Evolutionary conservation across 1,140 invertebrate genomes (phyloP).

Genomic region (Hestina assimilis): DNA sequence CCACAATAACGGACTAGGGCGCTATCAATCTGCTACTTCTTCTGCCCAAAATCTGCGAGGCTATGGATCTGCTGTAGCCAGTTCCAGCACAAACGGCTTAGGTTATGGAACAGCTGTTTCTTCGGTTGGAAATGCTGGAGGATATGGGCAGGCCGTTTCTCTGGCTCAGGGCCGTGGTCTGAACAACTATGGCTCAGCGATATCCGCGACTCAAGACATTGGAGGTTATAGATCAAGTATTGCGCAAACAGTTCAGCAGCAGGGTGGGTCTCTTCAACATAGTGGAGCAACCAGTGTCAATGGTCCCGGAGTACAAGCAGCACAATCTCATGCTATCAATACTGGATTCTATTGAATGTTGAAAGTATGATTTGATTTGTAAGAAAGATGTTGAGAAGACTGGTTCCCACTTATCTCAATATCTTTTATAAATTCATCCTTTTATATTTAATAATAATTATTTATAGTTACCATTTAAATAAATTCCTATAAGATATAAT

Average conservation of each 20-base stretch:
- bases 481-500: neutral
- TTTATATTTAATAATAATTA: neutral
- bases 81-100: conserved; percentile 34
- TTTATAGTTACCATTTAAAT: neutral
- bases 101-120: conserved; percentile 47
- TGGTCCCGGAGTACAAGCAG: conserved; percentile 55
- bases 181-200: conserved; percentile 27
- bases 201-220: conserved; percentile 40
- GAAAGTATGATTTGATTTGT: neutral
- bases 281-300: conserved; percentile 56
- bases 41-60: conserved; percentile 36
- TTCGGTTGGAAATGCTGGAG: conserved; percentile 39
- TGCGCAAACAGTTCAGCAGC: conserved; percentile 48
- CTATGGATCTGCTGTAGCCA: conserved; percentile 37
- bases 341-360: conserved; percentile 45
- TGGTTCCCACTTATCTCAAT: conserved; percentile 44
- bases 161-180: conserved; percentile 33
- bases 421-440: conserved; percentile 29
- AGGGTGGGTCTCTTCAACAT: conserved; percentile 39
- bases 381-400: conserved; percentile 51
- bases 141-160: conserved; percentile 46
- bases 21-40: conserved; percentile 37
- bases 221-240: conserved; percentile 46
- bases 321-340: conserved; percentile 55
- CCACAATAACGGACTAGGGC: conserved; percentile 30